Evolutionary conservation across 2,113 vertebrate genomes (phyloP), one percentile per base, ranked within the genome.

Genomic region (Xerus inauris): DNA sequence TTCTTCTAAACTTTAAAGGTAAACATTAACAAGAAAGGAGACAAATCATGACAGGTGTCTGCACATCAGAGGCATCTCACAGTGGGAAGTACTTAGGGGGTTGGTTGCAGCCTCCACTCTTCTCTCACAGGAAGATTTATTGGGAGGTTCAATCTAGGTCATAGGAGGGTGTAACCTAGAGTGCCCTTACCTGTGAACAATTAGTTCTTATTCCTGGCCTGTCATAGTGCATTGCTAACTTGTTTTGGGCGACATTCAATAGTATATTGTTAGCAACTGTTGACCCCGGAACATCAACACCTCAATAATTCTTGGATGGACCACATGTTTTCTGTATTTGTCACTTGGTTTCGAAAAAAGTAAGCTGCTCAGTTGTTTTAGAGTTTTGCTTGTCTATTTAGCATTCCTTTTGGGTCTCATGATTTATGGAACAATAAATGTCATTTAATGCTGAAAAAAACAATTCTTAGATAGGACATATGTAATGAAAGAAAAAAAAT

Each of bases 351-450:
- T 9, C 59, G 71, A 42, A 96, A 64, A 87, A 97, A 94, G 96
- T 94, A 87, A 95, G 57, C 64, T 93, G 84, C 64, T 90, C 79
- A 75, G 79, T 76, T 89, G 47, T 96, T 96, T 92, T 88, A 96
- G 91, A 71, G 91, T 97, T 97, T 97, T 62, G 59, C 24, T 62
- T 26, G 96, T 97, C 95, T 98, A 42, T 95, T 94, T 97, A 97
- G 96, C 90, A 94, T 96, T 98, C 97, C 97, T 97, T 97, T 97
- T 96, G 94, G 86, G 96, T 98, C 97, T 98, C 97, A 88, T 94
- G 97, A 97, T 96, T 96, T 96, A 96, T 94, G 97, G 96, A 98
- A 98, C 95, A 97, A 98, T 98, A 98, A 96, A 94, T 97, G 97
- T 98, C 94, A 96, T 92, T 96, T 77, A 95, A 97, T 98, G 97